Evolutionary conservation across 1,140 invertebrate genomes (phyloP).

Genomic region (Onthophagus taurus): DNA sequence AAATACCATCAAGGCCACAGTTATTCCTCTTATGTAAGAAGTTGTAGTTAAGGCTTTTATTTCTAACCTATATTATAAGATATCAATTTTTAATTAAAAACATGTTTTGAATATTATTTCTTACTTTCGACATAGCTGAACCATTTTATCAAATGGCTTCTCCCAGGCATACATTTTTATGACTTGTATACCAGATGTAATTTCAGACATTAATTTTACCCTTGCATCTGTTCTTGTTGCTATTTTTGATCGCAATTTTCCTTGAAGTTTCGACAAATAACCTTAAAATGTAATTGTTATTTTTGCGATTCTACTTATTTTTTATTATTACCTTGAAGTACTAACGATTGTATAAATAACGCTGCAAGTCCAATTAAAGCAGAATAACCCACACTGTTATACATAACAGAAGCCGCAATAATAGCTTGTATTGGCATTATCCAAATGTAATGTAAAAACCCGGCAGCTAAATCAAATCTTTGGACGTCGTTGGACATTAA

Average conservation of each 20-base stretch:
- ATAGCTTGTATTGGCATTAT: conserved; percentile 63
- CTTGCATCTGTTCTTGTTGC: conserved; percentile 66
- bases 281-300: too few relatives aligned
- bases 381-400: conserved; percentile 46
- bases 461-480: conserved; percentile 44
- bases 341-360: conserved; percentile 51
- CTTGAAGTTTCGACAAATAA: conserved; percentile 56
- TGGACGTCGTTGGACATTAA: conserved; percentile 65
- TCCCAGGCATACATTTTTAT: conserved; percentile 86
- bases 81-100: too few relatives aligned
- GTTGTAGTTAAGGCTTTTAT: conserved; percentile 55
- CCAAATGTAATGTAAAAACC: conserved; percentile 55
- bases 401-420: conserved; percentile 53
- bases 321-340: conserved; percentile 58
- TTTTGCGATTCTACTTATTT: too few relatives aligned
- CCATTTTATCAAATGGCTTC: conserved; percentile 60
- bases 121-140: conserved; percentile 48
- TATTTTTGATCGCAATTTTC: conserved; percentile 52
- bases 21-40: conserved; percentile 62
- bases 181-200: conserved; percentile 65
- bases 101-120: conserved; percentile 30
- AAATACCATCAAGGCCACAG: conserved; percentile 53
- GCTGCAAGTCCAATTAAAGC: conserved; percentile 50
- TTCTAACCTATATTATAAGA: conserved; percentile 59
- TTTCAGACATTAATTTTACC: conserved; percentile 75